phyloP scores from a whole-genome alignment of 2,888 invertebrate species.

The Drosophila kuntzei region DNA sequence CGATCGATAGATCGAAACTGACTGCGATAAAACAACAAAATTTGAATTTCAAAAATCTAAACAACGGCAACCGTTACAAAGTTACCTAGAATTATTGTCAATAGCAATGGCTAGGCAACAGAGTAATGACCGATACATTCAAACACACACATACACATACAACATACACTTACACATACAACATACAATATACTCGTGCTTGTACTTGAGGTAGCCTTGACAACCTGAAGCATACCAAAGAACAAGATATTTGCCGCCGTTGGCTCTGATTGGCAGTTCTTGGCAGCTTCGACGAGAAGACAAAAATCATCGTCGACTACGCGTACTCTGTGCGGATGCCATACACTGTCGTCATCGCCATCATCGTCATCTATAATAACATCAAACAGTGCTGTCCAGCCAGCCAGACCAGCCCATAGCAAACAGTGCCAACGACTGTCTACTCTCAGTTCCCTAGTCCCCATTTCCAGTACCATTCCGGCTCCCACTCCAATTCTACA shows the following conservation, averaged over 20 bases:
- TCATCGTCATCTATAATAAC: conserved; percentile 79
- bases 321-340: conserved; percentile 23
- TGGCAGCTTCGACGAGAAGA: conserved; percentile 22
- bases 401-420: conserved; percentile 62
- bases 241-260: conserved; percentile 69
- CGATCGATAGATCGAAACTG: no score
- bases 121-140: conserved; percentile 66
- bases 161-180: conserved; percentile 1
- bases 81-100: conserved; percentile 68
- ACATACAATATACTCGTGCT: conserved; percentile 21
- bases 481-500: conserved; percentile 36
- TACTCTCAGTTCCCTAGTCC: conserved; percentile 15
- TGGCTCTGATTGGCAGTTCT: conserved; percentile 73
- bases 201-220: conserved; percentile 65
- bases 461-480: conserved; percentile 9
- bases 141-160: conserved; percentile 11
- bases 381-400: conserved; percentile 74
- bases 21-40: no score
- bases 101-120: conserved; percentile 75
- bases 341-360: conserved; percentile 61
- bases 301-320: conserved; percentile 55
- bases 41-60: no score
- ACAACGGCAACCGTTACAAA: no score
- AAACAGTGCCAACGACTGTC: conserved; percentile 51
- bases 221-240: conserved; percentile 74